Base-by-base conservation (phyloP, 2,888 invertebrate genomes). In the Amiota communis region DNA sequence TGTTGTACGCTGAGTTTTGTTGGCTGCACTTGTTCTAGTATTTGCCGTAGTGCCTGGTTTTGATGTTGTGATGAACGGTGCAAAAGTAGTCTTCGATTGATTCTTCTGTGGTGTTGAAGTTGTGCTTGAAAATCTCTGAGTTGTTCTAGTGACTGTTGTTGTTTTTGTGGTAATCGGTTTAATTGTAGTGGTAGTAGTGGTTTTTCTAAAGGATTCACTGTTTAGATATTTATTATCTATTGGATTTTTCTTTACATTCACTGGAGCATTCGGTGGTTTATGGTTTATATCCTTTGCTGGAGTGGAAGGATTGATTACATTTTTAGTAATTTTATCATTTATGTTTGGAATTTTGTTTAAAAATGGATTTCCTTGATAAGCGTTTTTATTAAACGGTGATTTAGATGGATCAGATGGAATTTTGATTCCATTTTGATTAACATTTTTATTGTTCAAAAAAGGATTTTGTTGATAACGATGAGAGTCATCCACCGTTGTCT, bases 291-390 rank as follows among this genome's bases (percentile, higher is more conserved):
- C 20, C 15, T 59, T 76, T 51, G 72, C 73, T 70, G 78, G 74
- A 48, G 78, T 68, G 36, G 74, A 68, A 51, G 70, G 59, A 36
- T 20, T 64, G 46, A 70, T 72, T 67, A 67, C 51, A 15, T 47
- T 70, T 65, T 69, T 67, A 11, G 63, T 53, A 36, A 51, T 36
- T 2, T 51, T 56, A 46, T 67, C 53, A 65, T 67, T 36, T 65
- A 36, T 6, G 2, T 36, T 36, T 36, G 36, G 36, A 11, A 59
- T 17, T 11, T n/a, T 59, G 20, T 64, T 78, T 20, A 80, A 71
- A 11, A 84, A 83, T 13, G 86, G 82, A 74, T 86, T 86, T 2
- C 74, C 70, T 15, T 68, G 72, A 65, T 76, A 79, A 70, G 13
- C n/a, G 17, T 12, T 65, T 53, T 3, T 0, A 47, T 73, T 68